Base-by-base conservation (phyloP, 1,140 invertebrate genomes). In the Cataglyphis hispanica region DNA sequence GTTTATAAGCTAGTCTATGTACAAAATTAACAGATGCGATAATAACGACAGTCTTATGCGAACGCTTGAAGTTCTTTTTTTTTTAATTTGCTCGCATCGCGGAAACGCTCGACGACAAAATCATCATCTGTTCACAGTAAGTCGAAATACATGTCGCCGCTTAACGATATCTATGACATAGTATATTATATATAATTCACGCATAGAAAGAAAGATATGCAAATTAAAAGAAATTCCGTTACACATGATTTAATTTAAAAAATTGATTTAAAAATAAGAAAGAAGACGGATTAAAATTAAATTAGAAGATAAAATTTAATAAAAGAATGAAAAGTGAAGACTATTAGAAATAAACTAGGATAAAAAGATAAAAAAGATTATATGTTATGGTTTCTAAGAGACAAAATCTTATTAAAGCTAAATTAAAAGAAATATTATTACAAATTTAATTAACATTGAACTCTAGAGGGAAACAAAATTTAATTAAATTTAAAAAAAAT, bases 1-100 rank as follows among this genome's bases (percentile, higher is more conserved):
- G 81, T 75, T 77, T 90, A 90, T 10, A 7, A 83, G 16, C 87
- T 87, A 88, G 27, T 76, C 67, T 94, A 94, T 94, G 84, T 94
- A 94, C 93, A 94, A 93, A 93, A 93, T 93, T 89, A 94, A 93
- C 91, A 92, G 63, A 46, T 83, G 67, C 50, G 78, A 88, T 56
- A 66, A 72, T 72, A 69, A 66, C 34, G 63, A 46, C 63, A 89
- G 34, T 31, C 63, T 58, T 56, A 43, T 31, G 3, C 58, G 64
- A 11, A 34, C 74, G 13, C 22, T 40, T 16, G 40, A 31, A 46
- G 31, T 60, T 67, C 22, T 34, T 6, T 46, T 72, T 70, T 56
- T n/a, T 69, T n/a, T 11, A 43, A 10, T 43, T 58, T 56, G 37
- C 37, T 64, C 56, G 69, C 27, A 43, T 43, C 25, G 46, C 4